Percentiles rank a stretch among this genome's conserved stretches.
Evolutionary conservation across 23 tunicate genomes (phyloP).

Genomic region (Styela clava): DNA sequence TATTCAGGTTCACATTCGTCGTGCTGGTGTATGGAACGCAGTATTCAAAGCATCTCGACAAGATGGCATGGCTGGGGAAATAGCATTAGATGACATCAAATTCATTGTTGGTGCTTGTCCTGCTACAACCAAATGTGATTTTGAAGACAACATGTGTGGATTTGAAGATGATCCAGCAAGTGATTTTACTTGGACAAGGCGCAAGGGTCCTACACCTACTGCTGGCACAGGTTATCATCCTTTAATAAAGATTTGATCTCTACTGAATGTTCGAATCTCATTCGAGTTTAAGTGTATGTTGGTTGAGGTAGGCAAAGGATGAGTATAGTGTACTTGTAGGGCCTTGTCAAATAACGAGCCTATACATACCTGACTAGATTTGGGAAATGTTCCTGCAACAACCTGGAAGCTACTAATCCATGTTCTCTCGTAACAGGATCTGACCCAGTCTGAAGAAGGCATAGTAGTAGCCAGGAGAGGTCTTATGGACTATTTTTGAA

Average conservation of each 20-base stretch:
- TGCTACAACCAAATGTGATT: slow-evolving; percentile 65
- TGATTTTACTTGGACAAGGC: slow-evolving; percentile 64
- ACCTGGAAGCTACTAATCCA: too few relatives aligned
- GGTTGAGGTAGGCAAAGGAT: background rate
- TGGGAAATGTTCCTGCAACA: too few relatives aligned
- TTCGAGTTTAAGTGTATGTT: background rate
- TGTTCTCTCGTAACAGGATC: too few relatives aligned
- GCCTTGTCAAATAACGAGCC: background rate
- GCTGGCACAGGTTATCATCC: slow-evolving; percentile 9
- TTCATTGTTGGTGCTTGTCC: slow-evolving; percentile 62
- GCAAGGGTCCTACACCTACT: slow-evolving; percentile 53
- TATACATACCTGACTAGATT: too few relatives aligned
- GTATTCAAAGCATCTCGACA: slow-evolving; percentile 76
- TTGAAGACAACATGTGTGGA: slow-evolving; percentile 75
- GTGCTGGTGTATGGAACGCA: slow-evolving; percentile 58
- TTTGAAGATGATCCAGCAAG: slow-evolving; percentile 70
- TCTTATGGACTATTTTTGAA: too few relatives aligned
- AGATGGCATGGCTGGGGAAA: slow-evolving; percentile 50
- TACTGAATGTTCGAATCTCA: background rate
- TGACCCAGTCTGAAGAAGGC: too few relatives aligned
- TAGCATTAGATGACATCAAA: slow-evolving; percentile 84
- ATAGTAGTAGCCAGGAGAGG: too few relatives aligned
- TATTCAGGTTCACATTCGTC: slow-evolving; percentile 49
- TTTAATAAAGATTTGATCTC: too few relatives aligned
- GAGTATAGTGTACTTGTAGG: background rate